Conservation (phyloP, 1,140 invertebrate genomes). For the Dermatophagoides farinae region DNA sequence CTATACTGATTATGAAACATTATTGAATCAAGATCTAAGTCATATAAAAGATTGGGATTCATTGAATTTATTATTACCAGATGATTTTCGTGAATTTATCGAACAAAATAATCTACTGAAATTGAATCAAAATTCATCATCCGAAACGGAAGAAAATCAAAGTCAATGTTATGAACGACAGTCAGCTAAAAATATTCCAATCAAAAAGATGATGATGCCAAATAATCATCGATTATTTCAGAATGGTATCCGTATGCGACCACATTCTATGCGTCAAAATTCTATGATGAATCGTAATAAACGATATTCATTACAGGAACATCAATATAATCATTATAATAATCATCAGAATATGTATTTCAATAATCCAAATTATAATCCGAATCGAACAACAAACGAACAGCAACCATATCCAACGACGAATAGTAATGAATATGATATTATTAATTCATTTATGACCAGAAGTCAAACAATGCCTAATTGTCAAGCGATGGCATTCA, state of each 20-base stretch:
- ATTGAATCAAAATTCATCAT: not conserved
- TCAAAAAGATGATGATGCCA: not conserved
- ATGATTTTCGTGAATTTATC: conserved; percentile 37
- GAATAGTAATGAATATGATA: not conserved
- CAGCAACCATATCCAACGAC: not conserved
- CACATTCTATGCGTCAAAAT: not conserved
- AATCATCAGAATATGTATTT: not conserved
- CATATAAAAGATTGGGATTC: conserved; percentile 79
- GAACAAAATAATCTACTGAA: conserved; percentile 17
- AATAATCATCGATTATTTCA: not conserved
- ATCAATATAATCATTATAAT: not conserved
- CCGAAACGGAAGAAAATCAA: not conserved
- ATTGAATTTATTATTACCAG: conserved; percentile 57
- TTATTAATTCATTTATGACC: not conserved
- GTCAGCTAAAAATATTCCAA: not conserved
- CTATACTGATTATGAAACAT: conserved; percentile 54
- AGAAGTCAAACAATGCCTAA: conserved; percentile 15
- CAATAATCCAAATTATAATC: not conserved
- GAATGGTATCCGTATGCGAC: not conserved
- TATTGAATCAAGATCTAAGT: conserved; percentile 48
- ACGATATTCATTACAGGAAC: conserved; percentile 9
- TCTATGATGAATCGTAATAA: not conserved
- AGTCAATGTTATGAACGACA: not conserved
- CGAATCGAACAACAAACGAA: not conserved
- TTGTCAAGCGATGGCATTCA: not conserved